Conservation (phyloP, 2,888 invertebrate species). For the Pyrochroa serraticornis region DNA sequence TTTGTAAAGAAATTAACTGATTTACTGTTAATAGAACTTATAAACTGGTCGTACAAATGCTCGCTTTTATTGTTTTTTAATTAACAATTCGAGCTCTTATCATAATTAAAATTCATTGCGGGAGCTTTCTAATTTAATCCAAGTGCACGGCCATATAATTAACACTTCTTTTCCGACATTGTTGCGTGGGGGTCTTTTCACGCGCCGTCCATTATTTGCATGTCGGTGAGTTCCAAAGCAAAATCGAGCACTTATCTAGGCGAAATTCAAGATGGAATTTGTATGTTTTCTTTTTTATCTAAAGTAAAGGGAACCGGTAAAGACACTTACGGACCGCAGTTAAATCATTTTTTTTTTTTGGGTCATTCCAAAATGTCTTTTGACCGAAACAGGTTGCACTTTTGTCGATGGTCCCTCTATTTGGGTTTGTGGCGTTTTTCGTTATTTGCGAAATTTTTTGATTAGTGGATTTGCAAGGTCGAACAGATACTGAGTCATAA, state of each 20-base stretch:
- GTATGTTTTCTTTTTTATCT: conserved; percentile 12
- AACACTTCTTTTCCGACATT: too few species aligned
- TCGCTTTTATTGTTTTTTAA: conserved; percentile 13
- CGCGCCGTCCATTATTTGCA: conserved; percentile 5
- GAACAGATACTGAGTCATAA: too few species aligned
- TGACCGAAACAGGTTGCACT: too few species aligned
- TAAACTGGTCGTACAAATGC: background rate
- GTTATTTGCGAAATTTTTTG: too few species aligned
- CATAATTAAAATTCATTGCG: too few species aligned
- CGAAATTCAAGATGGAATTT: conserved; percentile 17
- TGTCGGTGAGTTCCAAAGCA: background rate
- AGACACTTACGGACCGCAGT: conserved; percentile 18
- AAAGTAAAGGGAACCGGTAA: conserved; percentile 14
- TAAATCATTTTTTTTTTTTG: conserved; percentile 16
- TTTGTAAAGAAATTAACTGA: conserved; percentile 2
- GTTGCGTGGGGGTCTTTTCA: background rate
- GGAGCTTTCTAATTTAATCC: too few species aligned
- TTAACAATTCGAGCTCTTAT: conserved; percentile 1
- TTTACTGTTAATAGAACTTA: conserved; percentile 1
- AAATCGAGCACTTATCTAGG: conserved; percentile 11
- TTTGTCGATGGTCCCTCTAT: too few species aligned
- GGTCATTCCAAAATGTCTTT: conserved; percentile 2
- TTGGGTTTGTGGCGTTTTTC: too few species aligned
- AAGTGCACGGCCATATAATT: too few species aligned
- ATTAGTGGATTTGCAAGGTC: too few species aligned